These are phyloP conservation scores for Eueides isabella DNA, from an alignment of 1,140 invertebrate species.

Conservation along the genomic window DNA sequence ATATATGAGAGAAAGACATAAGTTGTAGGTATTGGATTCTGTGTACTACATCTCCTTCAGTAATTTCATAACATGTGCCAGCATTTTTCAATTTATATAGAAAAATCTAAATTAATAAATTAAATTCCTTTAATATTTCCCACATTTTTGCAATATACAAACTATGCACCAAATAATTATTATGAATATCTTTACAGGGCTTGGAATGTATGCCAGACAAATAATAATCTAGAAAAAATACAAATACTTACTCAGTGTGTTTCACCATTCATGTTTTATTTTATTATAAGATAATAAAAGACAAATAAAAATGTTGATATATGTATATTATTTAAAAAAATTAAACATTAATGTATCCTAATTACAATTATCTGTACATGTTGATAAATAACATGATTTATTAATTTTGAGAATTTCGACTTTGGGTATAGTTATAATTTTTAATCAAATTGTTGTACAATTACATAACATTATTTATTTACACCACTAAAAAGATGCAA, in stretches of 20 bases:
- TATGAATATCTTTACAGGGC: neutral
- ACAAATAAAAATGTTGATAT: conserved; percentile 67
- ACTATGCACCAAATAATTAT: neutral
- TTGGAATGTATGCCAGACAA: neutral
- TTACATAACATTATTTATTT: conserved; percentile 36
- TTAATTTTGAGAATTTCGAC: conserved; percentile 64
- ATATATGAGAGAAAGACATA: no score
- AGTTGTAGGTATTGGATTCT: no score
- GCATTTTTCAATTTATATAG: no score
- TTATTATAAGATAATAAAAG: conserved; percentile 43
- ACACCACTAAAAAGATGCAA: neutral
- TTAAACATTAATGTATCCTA: conserved; percentile 72
- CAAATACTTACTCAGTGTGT: neutral
- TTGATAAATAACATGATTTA: conserved; percentile 72
- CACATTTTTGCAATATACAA: neutral
- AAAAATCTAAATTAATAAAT: neutral
- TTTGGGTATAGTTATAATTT: conserved; percentile 51
- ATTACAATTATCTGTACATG: conserved; percentile 76
- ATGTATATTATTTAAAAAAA: conserved; percentile 77
- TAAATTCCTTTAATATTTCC: neutral
- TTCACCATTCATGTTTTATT: neutral
- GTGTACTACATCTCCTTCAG: no score
- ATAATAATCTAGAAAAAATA: neutral
- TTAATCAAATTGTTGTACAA: conserved; percentile 33
- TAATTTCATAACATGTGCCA: no score